phyloP scores from a whole-genome alignment of 2,113 vertebrate genomes.

The human (Homo sapiens) region GRCh38 chr4:108020501-108021000 shows the following conservation, averaged over 20 bases:
- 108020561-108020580: not conserved
- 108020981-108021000: not conserved
- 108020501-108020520: not conserved
- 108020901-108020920: not conserved
- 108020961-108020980: not conserved
- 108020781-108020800: not conserved
- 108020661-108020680: conserved; percentile 65
- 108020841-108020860: not conserved
- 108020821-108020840: not conserved
- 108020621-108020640: conserved; percentile 42
- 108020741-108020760: conserved; percentile 30
- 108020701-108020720: conserved; percentile 62
- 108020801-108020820: not conserved
- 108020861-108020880: not conserved
- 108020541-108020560: accelerated
- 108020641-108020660: conserved; percentile 41
- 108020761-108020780: not conserved
- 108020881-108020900: not conserved
- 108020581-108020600: not conserved
- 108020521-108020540: not conserved
- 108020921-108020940: not conserved
- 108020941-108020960: not conserved
- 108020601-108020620: not conserved
- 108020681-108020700: conserved; percentile 42
- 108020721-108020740: conserved; percentile 38